Percentiles rank a stretch among this genome's conserved stretches.
Evolutionary conservation across 1,140 invertebrate genomes (phyloP).

Genomic region (Camponotus pennsylvanicus): DNA sequence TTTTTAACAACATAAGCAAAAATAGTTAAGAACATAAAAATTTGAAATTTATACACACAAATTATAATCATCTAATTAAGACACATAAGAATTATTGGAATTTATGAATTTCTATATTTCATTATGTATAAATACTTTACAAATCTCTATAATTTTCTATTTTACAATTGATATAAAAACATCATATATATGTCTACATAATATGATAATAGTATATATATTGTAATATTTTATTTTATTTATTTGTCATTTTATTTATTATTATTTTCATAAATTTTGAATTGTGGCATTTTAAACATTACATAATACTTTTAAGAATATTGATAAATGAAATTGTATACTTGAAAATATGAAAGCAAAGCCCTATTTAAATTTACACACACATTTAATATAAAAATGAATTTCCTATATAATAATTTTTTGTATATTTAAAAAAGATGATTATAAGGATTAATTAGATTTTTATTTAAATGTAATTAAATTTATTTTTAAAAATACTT

Average conservation of each 20-base stretch:
- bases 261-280: neutral
- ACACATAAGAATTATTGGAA: neutral
- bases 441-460: neutral
- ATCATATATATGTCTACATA: neutral
- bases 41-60: neutral
- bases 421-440: neutral
- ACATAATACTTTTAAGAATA: neutral
- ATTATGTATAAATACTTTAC: neutral
- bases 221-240: neutral
- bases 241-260: constrained; percentile 8
- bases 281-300: too few relatives aligned
- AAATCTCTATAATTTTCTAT: constrained; percentile 2
- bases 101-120: constrained; percentile 9
- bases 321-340: neutral
- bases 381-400: neutral
- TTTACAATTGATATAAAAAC: neutral
- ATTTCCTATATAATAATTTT: constrained; percentile 8
- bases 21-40: neutral
- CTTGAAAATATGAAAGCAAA: neutral
- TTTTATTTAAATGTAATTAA: neutral
- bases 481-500: constrained; percentile 21
- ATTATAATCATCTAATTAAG: neutral
- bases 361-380: neutral
- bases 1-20: constrained; percentile 11
- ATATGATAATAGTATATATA: neutral